Evolutionary conservation across 2,113 vertebrate species (phyloP), one percentile per base, ranked within the genome.

Genomic region (Monarcha castaneiventris): DNA sequence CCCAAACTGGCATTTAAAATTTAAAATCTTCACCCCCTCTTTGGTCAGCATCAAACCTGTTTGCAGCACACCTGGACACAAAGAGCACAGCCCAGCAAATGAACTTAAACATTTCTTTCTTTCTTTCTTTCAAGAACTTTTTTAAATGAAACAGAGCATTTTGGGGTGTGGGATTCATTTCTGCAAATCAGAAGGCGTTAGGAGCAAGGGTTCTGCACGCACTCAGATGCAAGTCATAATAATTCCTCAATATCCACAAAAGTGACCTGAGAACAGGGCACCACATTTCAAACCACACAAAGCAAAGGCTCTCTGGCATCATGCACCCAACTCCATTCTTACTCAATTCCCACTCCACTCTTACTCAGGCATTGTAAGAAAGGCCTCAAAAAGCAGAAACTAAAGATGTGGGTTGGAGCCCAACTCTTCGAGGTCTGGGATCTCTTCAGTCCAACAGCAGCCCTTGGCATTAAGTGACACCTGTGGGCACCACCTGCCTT

Each of bases 1-100:
- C 54, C 98, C 98, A 48, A 99, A 99, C 52, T 98, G 98, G 82
- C 99, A 99, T 96, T 98, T 99, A 83, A 98, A 98, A 96, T 98
- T 99, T 49, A 99, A 97, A 49, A 99, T 97, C 74, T 98, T 98
- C 7, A 98, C 96, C 26, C 99, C 98, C 41, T 97, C 97, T 74
- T 97, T 97, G 83, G 98, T 99, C 94, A 99, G 94, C 98, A 99
- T 99, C 93, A 99, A 93, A n/a, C 98, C 98, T 14, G 98, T 98
- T 21, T 99, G 99, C 69, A 99, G 97, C 76, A 99, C 98, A 76
- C 99, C 99, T 99, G 94, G 48, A 62, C 22, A 68, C 30, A 89
- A 52, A 87, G 72, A 86, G 87, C 52, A 91, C 20, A 56, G 58
- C 22, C 27, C 73, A 51, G 69, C 2, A 79, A 88, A 62, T 20